Evolutionary conservation across 2,797 vertebrate genomes (phyloP), one percentile per base, ranked within the genome.

Genomic region (Cygnus olor): DNA sequence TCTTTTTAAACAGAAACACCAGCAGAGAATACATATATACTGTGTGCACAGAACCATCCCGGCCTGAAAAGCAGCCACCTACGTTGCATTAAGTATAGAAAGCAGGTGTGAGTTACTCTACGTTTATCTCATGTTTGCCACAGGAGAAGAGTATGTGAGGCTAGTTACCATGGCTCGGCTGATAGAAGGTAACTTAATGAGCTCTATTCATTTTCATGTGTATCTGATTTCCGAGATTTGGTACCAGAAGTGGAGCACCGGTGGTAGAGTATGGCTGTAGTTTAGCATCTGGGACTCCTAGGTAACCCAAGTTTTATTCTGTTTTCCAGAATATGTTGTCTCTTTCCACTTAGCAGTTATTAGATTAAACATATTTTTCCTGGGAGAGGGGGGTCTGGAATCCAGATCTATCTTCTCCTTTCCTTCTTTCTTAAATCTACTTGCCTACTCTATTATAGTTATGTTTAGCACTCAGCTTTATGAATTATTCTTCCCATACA

Each of bases 171-270:
- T 88, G 93, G 91, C 76, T 94, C 88, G 24, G 45, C 85, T 81
- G 93, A 80, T 87, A 90, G 51, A 74, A 80, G 92, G 94, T 95
- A 97, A 96, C 79, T 73, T 82, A 94, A 97, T 85, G 40, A 93
- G 83, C 76, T 87, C 88, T 60, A 3, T 77, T 91, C 88, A 89
- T 92, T 87, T 93, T 73, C 86, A 70, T 77, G 78, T 68, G 68
- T 94, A 92, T 95, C 90, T 90, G 84, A 93, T 95, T 93, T 61
- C 92, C 20, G 20, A 89, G 95, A 84, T 92, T 81, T 92, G 92
- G 71, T 86, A 82, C 44, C 44, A 68, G 60, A 92, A 85, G 28
- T 18, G 66, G 88, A 89, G 56, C 47, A 27, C 49, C 45, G 66
- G 0, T 70, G 27, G 36, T 2, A 38, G 27, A 90, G 77, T n/a